Evolutionary conservation across 1,140 invertebrate species (phyloP).

Genomic region (Euglossa dilemma): DNA sequence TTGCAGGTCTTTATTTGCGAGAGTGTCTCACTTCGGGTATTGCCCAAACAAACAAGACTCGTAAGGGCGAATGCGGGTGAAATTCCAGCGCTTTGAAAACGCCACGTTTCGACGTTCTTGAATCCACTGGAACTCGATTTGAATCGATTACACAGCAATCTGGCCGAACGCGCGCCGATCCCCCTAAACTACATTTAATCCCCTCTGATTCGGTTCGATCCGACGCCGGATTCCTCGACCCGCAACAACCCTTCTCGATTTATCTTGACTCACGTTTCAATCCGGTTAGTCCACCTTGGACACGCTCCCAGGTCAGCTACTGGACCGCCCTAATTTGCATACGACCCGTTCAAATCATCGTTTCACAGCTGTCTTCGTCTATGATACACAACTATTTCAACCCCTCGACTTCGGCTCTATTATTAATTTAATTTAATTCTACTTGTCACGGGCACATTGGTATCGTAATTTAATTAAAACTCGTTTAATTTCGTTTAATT

Average conservation of each 20-base stretch:
- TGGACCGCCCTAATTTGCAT: not conserved
- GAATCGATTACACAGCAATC: slow-evolving; percentile 44
- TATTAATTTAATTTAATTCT: not conserved
- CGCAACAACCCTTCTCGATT: slow-evolving; percentile 28
- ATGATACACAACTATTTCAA: not conserved
- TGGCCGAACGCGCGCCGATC: slow-evolving; percentile 17
- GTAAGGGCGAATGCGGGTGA: not conserved
- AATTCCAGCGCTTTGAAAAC: not conserved
- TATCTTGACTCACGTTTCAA: slow-evolving; percentile 21
- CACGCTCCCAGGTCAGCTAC: too few relatives aligned
- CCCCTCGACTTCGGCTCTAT: not conserved
- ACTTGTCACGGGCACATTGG: too few relatives aligned
- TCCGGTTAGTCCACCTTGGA: slow-evolving; percentile 12
- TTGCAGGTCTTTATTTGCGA: not conserved
- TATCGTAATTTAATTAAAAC: too few relatives aligned
- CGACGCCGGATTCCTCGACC: not conserved
- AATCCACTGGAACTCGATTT: slow-evolving; percentile 30
- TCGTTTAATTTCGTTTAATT: too few relatives aligned
- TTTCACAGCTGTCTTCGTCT: too few relatives aligned
- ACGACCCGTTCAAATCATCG: too few relatives aligned
- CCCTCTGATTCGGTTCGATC: slow-evolving; percentile 27
- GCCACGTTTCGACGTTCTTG: slow-evolving; percentile 1
- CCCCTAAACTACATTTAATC: slow-evolving; percentile 36
- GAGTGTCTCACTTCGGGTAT: not conserved
- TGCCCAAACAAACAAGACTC: not conserved